A percentile compares a stretch with the other conserved stretches of the same genome.
These are phyloP conservation scores for Nestor notabilis DNA, from an alignment of 2,113 vertebrate species.

Conservation along the genomic window DNA sequence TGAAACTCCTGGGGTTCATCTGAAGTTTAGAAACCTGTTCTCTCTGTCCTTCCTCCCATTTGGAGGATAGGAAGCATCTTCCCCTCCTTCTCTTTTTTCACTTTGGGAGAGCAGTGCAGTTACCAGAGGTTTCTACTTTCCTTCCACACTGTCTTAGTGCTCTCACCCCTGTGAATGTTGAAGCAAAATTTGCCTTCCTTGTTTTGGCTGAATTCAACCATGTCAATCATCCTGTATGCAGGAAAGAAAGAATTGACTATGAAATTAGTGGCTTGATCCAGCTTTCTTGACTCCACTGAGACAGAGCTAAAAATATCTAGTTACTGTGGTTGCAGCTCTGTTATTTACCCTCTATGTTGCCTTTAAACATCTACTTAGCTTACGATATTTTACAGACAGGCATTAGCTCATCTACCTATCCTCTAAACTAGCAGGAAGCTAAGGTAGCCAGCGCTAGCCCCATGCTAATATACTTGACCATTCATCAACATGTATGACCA, in stretches of 20 bases:
- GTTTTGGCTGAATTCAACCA: not conserved
- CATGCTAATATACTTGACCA: not conserved
- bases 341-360: not conserved
- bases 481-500: not conserved
- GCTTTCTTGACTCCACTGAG: not conserved
- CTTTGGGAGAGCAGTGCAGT: not conserved
- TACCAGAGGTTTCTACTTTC: not conserved
- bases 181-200: not conserved
- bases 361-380: not conserved
- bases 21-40: not conserved
- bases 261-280: not conserved
- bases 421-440: not conserved
- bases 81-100: not conserved
- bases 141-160: not conserved
- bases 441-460: not conserved
- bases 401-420: not conserved
- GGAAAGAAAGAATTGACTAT: not conserved
- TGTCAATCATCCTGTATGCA: rapidly evolving
- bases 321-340: not conserved
- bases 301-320: not conserved
- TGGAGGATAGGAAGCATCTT: not conserved
- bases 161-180: not conserved
- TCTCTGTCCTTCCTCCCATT: not conserved
- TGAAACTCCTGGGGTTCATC: not conserved
- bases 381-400: not conserved